Evolutionary conservation across 2,888 invertebrate genomes (phyloP), one percentile per base, ranked within the genome.

Genomic region (Tenthredo amoena): DNA sequence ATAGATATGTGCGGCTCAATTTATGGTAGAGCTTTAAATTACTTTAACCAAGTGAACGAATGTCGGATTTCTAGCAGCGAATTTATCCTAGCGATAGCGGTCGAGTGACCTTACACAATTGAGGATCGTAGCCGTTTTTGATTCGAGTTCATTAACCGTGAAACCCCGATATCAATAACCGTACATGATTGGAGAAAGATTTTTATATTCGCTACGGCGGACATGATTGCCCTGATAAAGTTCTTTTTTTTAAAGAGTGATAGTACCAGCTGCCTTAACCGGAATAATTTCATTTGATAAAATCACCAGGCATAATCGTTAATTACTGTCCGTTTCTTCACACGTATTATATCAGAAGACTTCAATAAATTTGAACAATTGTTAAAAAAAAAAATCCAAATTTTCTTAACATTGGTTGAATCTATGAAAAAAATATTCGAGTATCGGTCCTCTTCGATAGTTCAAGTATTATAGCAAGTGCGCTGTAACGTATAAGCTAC

Each of bases 151-250:
- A 79, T 79, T 79, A 79, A 58, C 55, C 79, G 79, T 79, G 37
- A 79, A 79, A 79, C 18, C 55, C 31, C 34, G 79, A 79, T 79
- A 79, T 79, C 79, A 34, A 55, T 79, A 79, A 58, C 79, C n/a
- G 18, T 79, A 55, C 18, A 37, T 26, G 43, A 50, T 43, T 47
- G 76, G 31, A 76, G 12, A 26, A 26, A 26, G 21, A 15, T 47
- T 15, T 43, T 74, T 15, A 47, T 47, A 47, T 47, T 76, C 47
- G 26, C 31, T 47, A 21, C 43, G 6, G 21, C 47, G 43, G 12
- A 76, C 76, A 43, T 26, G 43, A 21, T 21, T 47, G 79, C 31
- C 18, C 9, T 21, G n/a, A 21, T n/a, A 43, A 47, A 26, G 43
- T 47, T 31, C 12, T 34, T 72, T 2, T 2, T 10, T 37, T 72